Conservation (phyloP, 2,797 vertebrate genomes). For the Premnoplex brunnescens region DNA sequence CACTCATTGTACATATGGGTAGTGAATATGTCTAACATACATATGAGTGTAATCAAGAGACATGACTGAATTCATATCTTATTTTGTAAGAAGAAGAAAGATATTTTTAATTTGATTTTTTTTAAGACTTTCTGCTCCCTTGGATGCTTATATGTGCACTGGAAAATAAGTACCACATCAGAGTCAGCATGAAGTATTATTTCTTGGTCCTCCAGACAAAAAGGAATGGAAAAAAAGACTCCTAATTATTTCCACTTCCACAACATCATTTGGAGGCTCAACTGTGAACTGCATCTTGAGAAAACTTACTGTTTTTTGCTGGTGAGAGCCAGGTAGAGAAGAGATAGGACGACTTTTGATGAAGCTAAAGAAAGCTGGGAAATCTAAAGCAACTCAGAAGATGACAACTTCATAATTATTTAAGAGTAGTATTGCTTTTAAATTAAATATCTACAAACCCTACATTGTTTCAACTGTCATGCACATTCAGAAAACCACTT, state of each 20-base stretch:
- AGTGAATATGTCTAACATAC: not conserved
- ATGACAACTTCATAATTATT: not conserved
- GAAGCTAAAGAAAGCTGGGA: not conserved
- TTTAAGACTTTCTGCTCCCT: not conserved
- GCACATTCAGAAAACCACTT: not conserved
- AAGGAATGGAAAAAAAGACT: not conserved
- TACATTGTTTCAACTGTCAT: not conserved
- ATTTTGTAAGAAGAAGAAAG: not conserved
- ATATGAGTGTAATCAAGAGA: not conserved
- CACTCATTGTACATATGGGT: not conserved
- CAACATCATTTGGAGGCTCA: not conserved
- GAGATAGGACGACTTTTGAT: not conserved
- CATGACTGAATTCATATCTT: not conserved
- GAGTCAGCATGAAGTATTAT: not conserved
- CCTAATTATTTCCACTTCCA: not conserved
- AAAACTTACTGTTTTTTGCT: not conserved
- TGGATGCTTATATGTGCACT: not conserved
- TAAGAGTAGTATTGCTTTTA: not conserved
- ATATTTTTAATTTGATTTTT: not conserved
- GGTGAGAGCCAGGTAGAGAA: not conserved
- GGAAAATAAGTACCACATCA: not conserved
- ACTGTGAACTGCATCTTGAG: accelerated
- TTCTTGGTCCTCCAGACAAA: not conserved
- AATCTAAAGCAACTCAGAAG: not conserved
- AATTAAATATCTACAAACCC: not conserved